Base-by-base conservation (phyloP, 2,113 vertebrate genomes). In the Bettongia penicillata region DNA sequence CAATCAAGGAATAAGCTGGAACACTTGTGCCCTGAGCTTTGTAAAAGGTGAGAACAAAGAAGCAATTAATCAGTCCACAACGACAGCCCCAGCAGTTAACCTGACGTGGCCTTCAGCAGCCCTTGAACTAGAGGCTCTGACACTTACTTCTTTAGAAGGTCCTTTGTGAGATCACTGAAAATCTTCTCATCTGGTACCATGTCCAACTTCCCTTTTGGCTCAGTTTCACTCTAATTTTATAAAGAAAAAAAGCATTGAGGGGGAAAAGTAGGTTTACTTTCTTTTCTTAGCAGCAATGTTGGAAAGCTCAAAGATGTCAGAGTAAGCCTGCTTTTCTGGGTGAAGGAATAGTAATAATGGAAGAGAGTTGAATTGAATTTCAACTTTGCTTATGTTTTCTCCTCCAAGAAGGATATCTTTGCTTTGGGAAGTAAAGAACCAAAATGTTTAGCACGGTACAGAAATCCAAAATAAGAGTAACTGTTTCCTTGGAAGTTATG, bases 61-160 rank as follows among this genome's bases (percentile, higher is more conserved):
- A 26, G 6, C 25, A 49, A 7, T 89, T 52, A 23, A 84, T 68
- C 49, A n/a, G 48, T 68, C 37, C n/a, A 43, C 19, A 43, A 43
- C 68, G 43, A 43, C 16, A 43, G 8, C 19, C 68, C n/a, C n/a
- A 84, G 8, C 68, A 43, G 68, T 84, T 84, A 43, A 23, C 68
- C 37, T 84, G 68, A 23, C 23, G n/a, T 84, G n/a, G 68, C 19
- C 68, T 84, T 84, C 19, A 84, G 68, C 68, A 43, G 68, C 19
- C 68, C 68, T 84, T 51, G 37, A 68, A 25, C n/a, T 22, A 92
- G 37, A 55, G 47, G 11, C 4, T 31, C 50, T 0, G 5, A 43
- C 31, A 93, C 28, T 0, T 93, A 99, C 99, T 98, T 98, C 53
- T 93, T 97, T 9, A 93, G 68, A 57, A 99, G 97, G 43, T 98